Evolutionary conservation across 1,140 invertebrate species (phyloP), one percentile per base, ranked within the genome.

Genomic region (Globodera rostochiensis): DNA sequence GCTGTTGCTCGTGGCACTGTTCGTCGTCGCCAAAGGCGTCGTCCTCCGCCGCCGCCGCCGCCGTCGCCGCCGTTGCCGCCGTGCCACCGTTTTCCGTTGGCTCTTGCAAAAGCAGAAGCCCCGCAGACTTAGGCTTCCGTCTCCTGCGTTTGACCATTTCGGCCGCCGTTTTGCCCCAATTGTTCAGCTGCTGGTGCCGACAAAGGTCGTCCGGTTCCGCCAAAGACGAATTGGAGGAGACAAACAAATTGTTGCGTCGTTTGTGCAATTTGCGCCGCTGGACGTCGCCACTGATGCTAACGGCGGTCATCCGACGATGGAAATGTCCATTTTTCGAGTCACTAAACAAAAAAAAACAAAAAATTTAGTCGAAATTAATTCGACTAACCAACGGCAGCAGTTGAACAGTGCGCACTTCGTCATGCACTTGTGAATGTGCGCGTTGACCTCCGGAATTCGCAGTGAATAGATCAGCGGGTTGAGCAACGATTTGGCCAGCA

Each of bases 391-490:
- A 15, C 6, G 25, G 25, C 25, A 60, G 19, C 15, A 15, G 57
- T 19, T 19, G 57, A 60, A 60, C 9, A 60, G 5, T 60, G 57
- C 15, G 11, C 57, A 60, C 15, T 60, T 60, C 11, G 15, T 19
- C 57, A 60, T 60, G 57, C 57, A 60, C 4, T 60, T 60, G 57
- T 60, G 57, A 60, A 60, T 60, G 57, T 60, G 57, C 15, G 50
- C 25, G n/a, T 75, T 79, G 45, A 86, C 86, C 85, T 86, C 85
- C 9, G 85, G 84, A 47, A 86, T 85, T 47, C 85, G 74, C n/a
- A 87, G 46, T n/a, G 85, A 82, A 49, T 86, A 86, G 74, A 86
- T 87, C 36, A 86, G 57, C 57, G 86, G 86, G 76, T 87, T 87
- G 47, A 85, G 46, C 25, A 88, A 50, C 8, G 86, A 86, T 81